Base-by-base conservation (phyloP, 2,888 invertebrate species). In the Drosophila merina region DNA sequence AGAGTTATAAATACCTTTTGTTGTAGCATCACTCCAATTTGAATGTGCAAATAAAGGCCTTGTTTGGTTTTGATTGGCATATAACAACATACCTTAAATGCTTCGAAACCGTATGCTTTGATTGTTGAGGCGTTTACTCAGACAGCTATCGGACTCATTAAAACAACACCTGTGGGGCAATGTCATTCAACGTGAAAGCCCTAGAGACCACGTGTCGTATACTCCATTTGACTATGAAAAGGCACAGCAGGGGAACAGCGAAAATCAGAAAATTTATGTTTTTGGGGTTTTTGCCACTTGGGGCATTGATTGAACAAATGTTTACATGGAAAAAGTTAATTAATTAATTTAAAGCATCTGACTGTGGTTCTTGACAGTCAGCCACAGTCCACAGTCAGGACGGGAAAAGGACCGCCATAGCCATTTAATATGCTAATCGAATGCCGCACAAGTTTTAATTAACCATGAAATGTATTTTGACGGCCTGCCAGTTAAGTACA, bases 361-460 rank as follows among this genome's bases (percentile, higher is more conserved):
- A 57, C 28, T 38, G 45, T 56, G 56, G 47, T 3, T 38, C 12
- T 12, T 36, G 59, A 51, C 51, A 58, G 31, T 20, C n/a, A 20
- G 10, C 4, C 10, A 33, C 8, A 10, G 36, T 30, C 4, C 10
- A 33, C 8, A 10, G 36, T 30, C 20, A 20, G 38, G 9, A 14
- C 10, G 44, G 20, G 20, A 20, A 28, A 26, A 8, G 26, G 45
- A 14, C 9, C 10, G 8, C 26, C 38, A 42, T 71, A 40, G 14
- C 47, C 72, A 60, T 40, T 71, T 50, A 60, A 64, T 54, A 72
- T 75, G 78, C 50, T 75, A 80, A 84, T 63, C 45, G 70, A 75
- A 71, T 45, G 31, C 20, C 36, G 20, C 40, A 31, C 36, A 58
- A 50, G 49, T 72, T 87, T 85, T 79, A 79, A 81, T 81, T 81